These are phyloP conservation scores for Syrmaticus mikado DNA, from an alignment of 2,113 vertebrate genomes.

Conservation along the genomic window DNA sequence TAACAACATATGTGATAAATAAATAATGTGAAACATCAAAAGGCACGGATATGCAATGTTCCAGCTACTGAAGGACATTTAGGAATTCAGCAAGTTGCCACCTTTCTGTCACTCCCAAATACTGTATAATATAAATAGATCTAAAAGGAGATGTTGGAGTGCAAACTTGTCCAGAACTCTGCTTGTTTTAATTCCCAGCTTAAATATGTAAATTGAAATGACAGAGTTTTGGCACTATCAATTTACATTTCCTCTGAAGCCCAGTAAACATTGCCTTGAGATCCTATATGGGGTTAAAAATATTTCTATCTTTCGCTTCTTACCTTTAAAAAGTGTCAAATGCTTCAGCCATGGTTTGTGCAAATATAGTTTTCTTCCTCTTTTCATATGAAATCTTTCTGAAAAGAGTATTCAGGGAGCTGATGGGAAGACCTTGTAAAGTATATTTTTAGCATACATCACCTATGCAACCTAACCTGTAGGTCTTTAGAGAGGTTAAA, in stretches of 20 bases:
- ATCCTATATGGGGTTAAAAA: conserved; percentile 48
- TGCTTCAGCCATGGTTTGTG: neutral
- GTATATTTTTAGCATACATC: neutral
- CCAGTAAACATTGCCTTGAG: conserved; percentile 43
- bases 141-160: conserved; percentile 5
- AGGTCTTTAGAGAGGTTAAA: neutral
- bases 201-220: conserved; percentile 38
- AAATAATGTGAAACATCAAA: conserved; percentile 79
- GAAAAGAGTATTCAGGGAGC: conserved; percentile 26
- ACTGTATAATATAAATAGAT: conserved; percentile 36
- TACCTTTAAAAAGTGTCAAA: conserved; percentile 45
- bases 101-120: conserved; percentile 44
- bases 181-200: conserved; percentile 26
- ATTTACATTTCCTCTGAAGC: conserved; percentile 34
- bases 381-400: conserved; percentile 2
- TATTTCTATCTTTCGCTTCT: conserved; percentile 47
- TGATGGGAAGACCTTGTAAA: conserved; percentile 28
- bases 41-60: conserved; percentile 74
- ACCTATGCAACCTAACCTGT: neutral
- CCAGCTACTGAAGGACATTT: conserved; percentile 75
- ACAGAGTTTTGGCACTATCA: conserved; percentile 28
- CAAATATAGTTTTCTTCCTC: neutral
- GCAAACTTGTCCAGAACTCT: neutral
- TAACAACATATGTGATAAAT: conserved; percentile 80
- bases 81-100: conserved; percentile 72